Base-by-base conservation (phyloP, 2,113 vertebrate genomes). In the Vidua macroura region DNA sequence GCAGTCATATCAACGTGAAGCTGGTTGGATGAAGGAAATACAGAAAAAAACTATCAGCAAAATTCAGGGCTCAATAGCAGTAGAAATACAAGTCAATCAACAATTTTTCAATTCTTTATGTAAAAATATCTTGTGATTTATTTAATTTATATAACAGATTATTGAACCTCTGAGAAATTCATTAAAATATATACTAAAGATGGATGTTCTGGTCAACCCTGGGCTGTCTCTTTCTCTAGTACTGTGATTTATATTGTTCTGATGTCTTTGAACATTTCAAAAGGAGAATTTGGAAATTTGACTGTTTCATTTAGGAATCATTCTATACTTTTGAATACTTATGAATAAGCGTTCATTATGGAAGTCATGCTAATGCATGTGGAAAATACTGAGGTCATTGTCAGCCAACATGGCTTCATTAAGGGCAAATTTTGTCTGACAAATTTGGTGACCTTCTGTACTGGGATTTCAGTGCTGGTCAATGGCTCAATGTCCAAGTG, bases 301-400 rank as follows among this genome's bases (percentile, higher is more conserved):
- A 39, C 41, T 66, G 31, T 56, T 67, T 95, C 46, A 87, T 91
- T 93, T 87, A 92, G 76, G 53, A 92, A 69, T 63, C 46, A 28
- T 88, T 93, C 64, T 75, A 48, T 51, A 56, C 18, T 78, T 95
- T 44, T 69, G 19, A 35, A 53, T 73, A 53, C 31, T 92, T 78
- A 87, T 58, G 35, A 82, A 68, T 94, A 77, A 12, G 52, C 80
- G 27, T 96, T 97, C 91, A 83, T 69, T 44, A 86, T 64, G 70
- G 30, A 75, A 75, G 30, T 43, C 16, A 41, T 21, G 24, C 16
- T 75, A 51, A 43, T 13, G 10, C 39, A 35, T 3, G 3, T 24
- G 35, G 28, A 55, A 84, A 75, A 58, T 24, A 58, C 52, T n/a
- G 51, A 48, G 9, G 19, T 85, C 15, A 6, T 11, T 51, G 35